phyloP scores from a whole-genome alignment of 2,113 vertebrate species.

The Ahaetulla prasina region DNA sequence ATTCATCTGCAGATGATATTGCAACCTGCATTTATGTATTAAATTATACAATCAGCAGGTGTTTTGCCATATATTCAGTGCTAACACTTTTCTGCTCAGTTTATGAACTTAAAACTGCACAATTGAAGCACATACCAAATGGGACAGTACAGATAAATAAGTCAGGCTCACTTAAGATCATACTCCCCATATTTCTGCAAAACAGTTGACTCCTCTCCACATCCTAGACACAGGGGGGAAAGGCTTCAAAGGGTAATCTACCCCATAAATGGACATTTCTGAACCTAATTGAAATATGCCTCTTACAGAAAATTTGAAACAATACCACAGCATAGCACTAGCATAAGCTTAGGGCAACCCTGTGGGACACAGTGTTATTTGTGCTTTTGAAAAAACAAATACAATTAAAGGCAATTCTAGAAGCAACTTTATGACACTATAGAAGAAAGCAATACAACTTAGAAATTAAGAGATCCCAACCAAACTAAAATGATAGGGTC shows the following conservation, averaged over 20 bases:
- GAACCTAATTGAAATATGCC: not conserved
- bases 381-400: not conserved
- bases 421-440: not conserved
- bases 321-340: not conserved
- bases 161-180: not conserved
- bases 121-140: not conserved
- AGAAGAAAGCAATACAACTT: not conserved
- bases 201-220: not conserved
- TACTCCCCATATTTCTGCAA: not conserved
- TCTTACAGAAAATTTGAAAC: not conserved
- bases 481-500: conserved; percentile 8
- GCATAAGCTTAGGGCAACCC: not conserved
- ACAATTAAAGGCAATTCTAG: not conserved
- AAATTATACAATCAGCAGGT: not conserved
- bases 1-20: not conserved
- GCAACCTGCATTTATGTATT: not conserved
- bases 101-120: not conserved
- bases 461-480: conserved; percentile 4
- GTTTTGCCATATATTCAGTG: not conserved
- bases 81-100: not conserved
- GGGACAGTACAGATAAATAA: not conserved
- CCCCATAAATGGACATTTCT: not conserved
- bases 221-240: not conserved
- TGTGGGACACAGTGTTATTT: not conserved
- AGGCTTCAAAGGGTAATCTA: not conserved